Evolutionary conservation across 2,113 vertebrate genomes (phyloP), one percentile per base, ranked within the genome.

Genomic region (Tylochromis polylepis): DNA sequence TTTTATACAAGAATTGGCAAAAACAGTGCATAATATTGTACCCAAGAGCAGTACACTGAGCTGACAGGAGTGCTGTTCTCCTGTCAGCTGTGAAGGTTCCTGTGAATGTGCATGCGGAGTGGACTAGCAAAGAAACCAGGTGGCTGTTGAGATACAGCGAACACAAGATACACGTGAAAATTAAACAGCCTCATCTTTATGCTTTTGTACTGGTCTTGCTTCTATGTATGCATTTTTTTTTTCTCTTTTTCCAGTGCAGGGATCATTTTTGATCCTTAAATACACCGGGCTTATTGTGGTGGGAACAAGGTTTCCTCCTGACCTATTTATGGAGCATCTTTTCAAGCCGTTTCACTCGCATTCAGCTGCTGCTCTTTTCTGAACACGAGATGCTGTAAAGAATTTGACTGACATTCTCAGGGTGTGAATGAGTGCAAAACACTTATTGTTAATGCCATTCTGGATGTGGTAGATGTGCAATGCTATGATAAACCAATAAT

Each of bases 341-440:
- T 90, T 87, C 70, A 89, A 90, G 60, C 57, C 5, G 11, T 87
- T 85, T 88, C 85, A 79, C 86, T 83, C 38, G 82, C 84, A 85
- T 92, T 93, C 84, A 85, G 87, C 80, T 87, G 60, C 80, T 67
- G 70, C 56, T 86, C 53, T 53, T 88, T 80, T 92, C 55, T 89
- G 72, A 94, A 85, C 87, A 16, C 12, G 85, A 79, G 70, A 46
- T 41, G 59, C 31, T 53, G 60, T 72, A 88, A 93, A 94, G 85
- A 88, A 92, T 87, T 91, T 88, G 90, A 90, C 81, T 89, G 91
- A 81, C 91, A 90, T 89, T 85, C 57, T 78, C 22, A 8, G 20
- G 11, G 57, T 83, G 88, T 88, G 88, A 94, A 78, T 89, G 91
- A 94, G 86, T 91, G 81, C 72, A 84, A 83, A 82, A 88, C 88